Conservation (phyloP, 2,113 vertebrate species). For the Cyanoderma ruficeps region DNA sequence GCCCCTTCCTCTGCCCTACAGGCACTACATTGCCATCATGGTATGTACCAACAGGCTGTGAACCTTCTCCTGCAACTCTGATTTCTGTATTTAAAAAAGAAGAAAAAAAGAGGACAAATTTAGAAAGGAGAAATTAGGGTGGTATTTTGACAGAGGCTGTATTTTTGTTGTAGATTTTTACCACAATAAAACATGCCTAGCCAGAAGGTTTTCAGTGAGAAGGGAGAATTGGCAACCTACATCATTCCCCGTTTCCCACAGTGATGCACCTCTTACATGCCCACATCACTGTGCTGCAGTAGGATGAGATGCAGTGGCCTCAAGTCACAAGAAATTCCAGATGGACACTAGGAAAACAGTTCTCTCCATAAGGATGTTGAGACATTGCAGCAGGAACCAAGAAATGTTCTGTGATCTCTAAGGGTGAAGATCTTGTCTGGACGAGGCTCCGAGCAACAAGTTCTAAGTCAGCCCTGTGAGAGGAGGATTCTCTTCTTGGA, state of each 20-base stretch:
- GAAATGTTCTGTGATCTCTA: background rate
- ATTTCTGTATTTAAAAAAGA: background rate
- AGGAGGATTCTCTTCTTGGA: background rate
- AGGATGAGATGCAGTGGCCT: background rate
- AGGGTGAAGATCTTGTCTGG: background rate
- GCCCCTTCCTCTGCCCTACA: constrained; percentile 81
- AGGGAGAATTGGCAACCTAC: background rate
- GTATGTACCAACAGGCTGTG: constrained; percentile 10
- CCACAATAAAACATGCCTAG: background rate
- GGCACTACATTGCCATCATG: constrained; percentile 88
- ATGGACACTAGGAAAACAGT: background rate
- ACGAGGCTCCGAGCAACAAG: background rate
- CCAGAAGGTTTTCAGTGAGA: background rate
- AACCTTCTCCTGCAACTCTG: background rate
- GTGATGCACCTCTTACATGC: background rate
- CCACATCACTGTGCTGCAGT: background rate
- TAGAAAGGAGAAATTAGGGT: background rate
- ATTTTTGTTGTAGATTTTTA: background rate
- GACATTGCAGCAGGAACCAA: background rate
- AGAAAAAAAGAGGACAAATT: background rate
- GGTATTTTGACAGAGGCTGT: background rate
- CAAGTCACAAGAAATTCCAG: background rate
- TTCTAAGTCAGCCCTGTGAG: background rate
- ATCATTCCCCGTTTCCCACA: background rate
- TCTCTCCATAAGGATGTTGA: background rate